Evolutionary conservation across 2,888 invertebrate species (phyloP), one percentile per base, ranked within the genome.

Genomic region (Tenthredo mesomela): DNA sequence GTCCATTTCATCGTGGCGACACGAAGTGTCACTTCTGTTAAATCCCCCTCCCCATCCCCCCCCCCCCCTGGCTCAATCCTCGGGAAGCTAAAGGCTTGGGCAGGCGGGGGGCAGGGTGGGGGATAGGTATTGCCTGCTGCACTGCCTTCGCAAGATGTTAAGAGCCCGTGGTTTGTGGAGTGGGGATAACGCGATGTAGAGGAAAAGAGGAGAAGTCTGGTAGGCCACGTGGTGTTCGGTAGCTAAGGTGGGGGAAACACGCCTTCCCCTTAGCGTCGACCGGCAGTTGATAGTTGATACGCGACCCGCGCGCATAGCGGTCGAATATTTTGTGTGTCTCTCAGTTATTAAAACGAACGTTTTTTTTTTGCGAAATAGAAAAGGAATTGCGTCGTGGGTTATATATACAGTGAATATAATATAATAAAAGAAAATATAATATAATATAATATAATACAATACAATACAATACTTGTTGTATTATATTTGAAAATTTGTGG

Each of bases 251-350:
- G 82, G 85, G 82, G 85, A n/a, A 77, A 37, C 25, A 65, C 54
- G 21, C 61, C 70, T 78, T 85, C 75, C 87, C 84, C 86, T 82
- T 84, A 65, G 84, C 86, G 75, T 85, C 85, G 84, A 58, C 80
- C 84, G 86, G 77, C 85, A 67, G 85, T 82, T 86, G 87, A 85
- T 89, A 88, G 88, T 90, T 88, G 89, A 90, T 88, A 89, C 90
- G 89, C 90, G 90, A 89, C 90, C 91, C 90, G 87, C 87, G 90
- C 85, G 86, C 87, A 85, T 89, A 86, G 86, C 83, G 88, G 86
- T 80, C 61, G 61, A 80, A 33, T 58, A 47, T 47, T 47, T 58
- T 61, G 61, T n/a, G 21, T 21, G 37, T 80, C 40, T 33, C 67
- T 67, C 67, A 29, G 67, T 67, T 18, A 25, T 21, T 25, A 33